Conservation (phyloP, 1,140 invertebrate genomes). For the Mya arenaria region DNA sequence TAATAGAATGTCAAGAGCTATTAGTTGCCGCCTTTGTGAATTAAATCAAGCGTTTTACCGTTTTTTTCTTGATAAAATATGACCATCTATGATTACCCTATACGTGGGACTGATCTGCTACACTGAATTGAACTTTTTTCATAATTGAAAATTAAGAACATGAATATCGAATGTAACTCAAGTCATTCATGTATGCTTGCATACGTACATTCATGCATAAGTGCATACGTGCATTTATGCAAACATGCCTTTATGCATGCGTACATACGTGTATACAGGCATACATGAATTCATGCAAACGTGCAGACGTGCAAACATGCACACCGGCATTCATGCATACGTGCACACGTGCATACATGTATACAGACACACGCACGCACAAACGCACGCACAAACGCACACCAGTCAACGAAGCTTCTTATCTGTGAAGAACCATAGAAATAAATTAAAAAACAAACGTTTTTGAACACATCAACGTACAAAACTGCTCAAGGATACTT, state of each 20-base stretch:
- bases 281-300: slow-evolving; percentile 41
- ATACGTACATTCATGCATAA: slow-evolving; percentile 43
- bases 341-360: background rate
- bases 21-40: too few species aligned
- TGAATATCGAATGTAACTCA: too few species aligned
- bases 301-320: slow-evolving; percentile 14
- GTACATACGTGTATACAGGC: slow-evolving; percentile 24
- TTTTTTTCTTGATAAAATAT: too few species aligned
- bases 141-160: too few species aligned
- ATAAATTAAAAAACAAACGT: too few species aligned
- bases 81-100: too few species aligned
- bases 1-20: too few species aligned
- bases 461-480: too few species aligned
- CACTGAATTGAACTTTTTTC: too few species aligned
- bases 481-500: too few species aligned
- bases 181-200: slow-evolving; percentile 37
- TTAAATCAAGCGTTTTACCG: too few species aligned
- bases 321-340: slow-evolving; percentile 7
- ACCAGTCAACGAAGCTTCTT: background rate
- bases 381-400: slow-evolving; percentile 22
- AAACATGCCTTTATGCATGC: slow-evolving; percentile 9
- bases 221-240: slow-evolving; percentile 14
- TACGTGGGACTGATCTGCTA: too few species aligned
- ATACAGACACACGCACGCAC: background rate
- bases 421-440: background rate